Evolutionary conservation across 2,888 invertebrate species (phyloP), one percentile per base, ranked within the genome.

Genomic region (Patella caerulea): DNA sequence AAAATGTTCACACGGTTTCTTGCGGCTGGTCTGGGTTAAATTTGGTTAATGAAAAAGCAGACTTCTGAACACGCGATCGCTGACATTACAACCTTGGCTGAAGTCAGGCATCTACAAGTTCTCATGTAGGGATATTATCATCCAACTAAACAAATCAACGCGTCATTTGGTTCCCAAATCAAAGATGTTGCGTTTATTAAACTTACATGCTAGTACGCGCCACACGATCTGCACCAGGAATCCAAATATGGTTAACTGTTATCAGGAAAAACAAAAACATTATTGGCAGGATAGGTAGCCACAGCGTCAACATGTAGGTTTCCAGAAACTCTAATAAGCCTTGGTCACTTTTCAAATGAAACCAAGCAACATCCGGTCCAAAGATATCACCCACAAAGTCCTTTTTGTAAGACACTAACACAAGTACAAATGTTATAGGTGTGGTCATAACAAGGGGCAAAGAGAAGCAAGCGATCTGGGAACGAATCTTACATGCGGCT

Each of bases 271-370:
- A 84, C 0, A 84, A 59, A 54, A 83, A 83, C 52, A 83, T 86
- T 3, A 79, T 71, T 3, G 85, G 12, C 11, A 86, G 84, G 7
- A 84, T 65, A 0, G 82, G 82, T 9, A 85, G 73, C 83, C 85
- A 86, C n/a, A 80, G 80, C 2, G 79, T 74, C 12, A n/a, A 53
- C 11, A 74, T 69, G 29, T 79, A 75, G 12, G 71, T 71, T 12
- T 29, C 29, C 53, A 84, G 77, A 19, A 81, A 78, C 11, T 65
- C 55, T 1, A 76, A 52, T 52, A 83, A 77, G 3, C 93, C 90
- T 97, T 97, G 88, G 95, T 95, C 0, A 97, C 97, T 80, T 97
- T 83, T 17, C 83, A 69, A 11, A 52, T 14, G 73, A 86, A 86
- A 3, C 77, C 78, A 34, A 78, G 76, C 5, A 79, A 94, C 0